phyloP scores from a whole-genome alignment of 2,888 invertebrate genomes.

The Esperia sulphurella region DNA sequence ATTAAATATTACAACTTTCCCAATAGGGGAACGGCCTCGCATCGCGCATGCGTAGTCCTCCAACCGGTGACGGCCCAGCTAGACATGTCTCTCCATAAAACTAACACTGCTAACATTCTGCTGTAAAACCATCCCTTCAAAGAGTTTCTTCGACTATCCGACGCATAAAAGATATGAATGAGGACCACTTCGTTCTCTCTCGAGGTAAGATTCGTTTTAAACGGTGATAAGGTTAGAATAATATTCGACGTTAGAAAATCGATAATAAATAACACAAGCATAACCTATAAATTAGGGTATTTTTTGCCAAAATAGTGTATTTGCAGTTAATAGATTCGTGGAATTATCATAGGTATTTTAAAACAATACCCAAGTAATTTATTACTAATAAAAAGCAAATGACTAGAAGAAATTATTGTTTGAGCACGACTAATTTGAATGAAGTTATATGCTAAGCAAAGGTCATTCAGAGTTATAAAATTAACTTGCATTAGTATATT shows the following conservation, averaged over 20 bases:
- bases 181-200: slow-evolving; percentile 91
- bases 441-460: no score
- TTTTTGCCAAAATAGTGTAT: not conserved
- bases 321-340: not conserved
- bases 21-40: slow-evolving; percentile 22
- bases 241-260: slow-evolving; percentile 49
- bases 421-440: no score
- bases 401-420: no score
- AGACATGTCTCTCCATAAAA: slow-evolving; percentile 10
- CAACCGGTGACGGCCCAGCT: slow-evolving; percentile 17
- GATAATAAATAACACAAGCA: slow-evolving; percentile 68
- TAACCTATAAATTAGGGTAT: slow-evolving; percentile 46
- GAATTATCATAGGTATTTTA: no score
- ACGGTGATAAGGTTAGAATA: slow-evolving; percentile 25
- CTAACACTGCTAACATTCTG: slow-evolving; percentile 11
- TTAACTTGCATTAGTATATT: no score
- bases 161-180: slow-evolving; percentile 88
- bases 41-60: slow-evolving; percentile 44
- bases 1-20: slow-evolving; percentile 26
- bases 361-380: no score
- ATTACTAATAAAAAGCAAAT: no score
- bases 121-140: slow-evolving; percentile 1
- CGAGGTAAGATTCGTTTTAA: slow-evolving; percentile 81
- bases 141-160: slow-evolving; percentile 50
- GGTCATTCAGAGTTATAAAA: no score